Base-by-base conservation (phyloP, 2,888 invertebrate species). In the Ornithoptera alexandrae region DNA sequence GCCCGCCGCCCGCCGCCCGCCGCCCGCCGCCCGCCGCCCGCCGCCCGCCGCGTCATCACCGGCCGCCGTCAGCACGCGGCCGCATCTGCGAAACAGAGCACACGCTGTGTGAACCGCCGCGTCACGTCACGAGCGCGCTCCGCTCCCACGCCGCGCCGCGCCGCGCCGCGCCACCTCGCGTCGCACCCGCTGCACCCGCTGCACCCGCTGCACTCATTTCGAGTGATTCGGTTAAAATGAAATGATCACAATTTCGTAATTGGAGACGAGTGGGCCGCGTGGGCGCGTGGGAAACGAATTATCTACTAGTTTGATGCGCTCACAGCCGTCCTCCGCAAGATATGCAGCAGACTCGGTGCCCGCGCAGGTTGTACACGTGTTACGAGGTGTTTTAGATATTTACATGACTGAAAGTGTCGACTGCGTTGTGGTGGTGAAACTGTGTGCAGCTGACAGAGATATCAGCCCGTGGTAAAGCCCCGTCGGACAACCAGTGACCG, bases 61-160 rank as follows among this genome's bases (percentile, higher is more conserved):
- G 50, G 10, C 18, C 17, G 50, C 17, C 50, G 50, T 4, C 53
- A 10, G 53, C 53, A 6, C 53, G 6, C n/a, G 24, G 24, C n/a
- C 36, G 56, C 24, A 36, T 36, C 65, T 79, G 78, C 62, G 78
- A 78, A 77, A 76, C 68, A 73, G 72, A 60, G 74, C 75, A 74
- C 72, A 64, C 36, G 62, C 73, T 80, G 83, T 84, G 87, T 77
- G 86, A 86, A 84, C 68, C 78, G 88, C 85, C 73, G 76, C 75
- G 85, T 87, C 80, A 81, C 72, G 60, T 62, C 20, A 68, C 67
- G 72, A 67, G 65, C 71, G 30, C 10, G 20, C 30, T 30, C 63
- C 58, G 61, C 65, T 56, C 61, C 61, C 60, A 12, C 46, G 22
- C 58, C 24, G 30, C n/a, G 2, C 62, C 69, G 22, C 22, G 22